Evolutionary conservation across 2,888 invertebrate species (phyloP), one percentile per base, ranked within the genome.

Genomic region (Watsonalla cultraria): DNA sequence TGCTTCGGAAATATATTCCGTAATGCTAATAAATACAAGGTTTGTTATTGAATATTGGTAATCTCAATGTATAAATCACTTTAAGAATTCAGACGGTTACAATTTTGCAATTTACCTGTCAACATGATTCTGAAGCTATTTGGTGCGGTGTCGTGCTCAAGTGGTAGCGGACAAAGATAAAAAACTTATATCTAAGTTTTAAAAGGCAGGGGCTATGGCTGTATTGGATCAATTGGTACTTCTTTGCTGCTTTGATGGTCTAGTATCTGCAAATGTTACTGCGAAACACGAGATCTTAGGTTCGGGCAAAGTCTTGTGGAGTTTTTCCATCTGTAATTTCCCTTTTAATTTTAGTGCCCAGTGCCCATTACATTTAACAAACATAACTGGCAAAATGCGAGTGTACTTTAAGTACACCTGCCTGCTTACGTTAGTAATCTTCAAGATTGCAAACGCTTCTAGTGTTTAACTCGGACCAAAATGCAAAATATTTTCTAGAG

Each of bases 61-160:
- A 11, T 24, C 51, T 46, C 47, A 52, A 47, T 50, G 55, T 47
- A 78, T 83, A 82, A 84, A 84, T 84, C 82, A 82, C 78, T 68
- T 62, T 72, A 70, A 74, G 76, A 72, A 78, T 76, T 75, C 71
- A 74, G 76, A 81, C 78, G 77, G 74, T 78, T 75, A 83, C 82
- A 80, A 82, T 83, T 84, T 84, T 78, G 81, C 77, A 83, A 84
- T 84, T 84, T 84, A 77, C 77, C 79, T 82, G 83, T 84, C 84
- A 76, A 79, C 80, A 77, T 80, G 79, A 82, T 42, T 82, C 81
- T 79, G 79, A 78, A 70, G 74, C 77, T 73, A 81, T 81, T 81
- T 79, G 70, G 62, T 62, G 54, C 53, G 62, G 64, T 59, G 55
- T 65, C 70, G 70, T 59, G 49, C 6, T 53, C 5, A 52, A 61